These are phyloP conservation scores for Pardosa pseudoannulata DNA, from an alignment of 2,888 invertebrate species.

Conservation along the genomic window DNA sequence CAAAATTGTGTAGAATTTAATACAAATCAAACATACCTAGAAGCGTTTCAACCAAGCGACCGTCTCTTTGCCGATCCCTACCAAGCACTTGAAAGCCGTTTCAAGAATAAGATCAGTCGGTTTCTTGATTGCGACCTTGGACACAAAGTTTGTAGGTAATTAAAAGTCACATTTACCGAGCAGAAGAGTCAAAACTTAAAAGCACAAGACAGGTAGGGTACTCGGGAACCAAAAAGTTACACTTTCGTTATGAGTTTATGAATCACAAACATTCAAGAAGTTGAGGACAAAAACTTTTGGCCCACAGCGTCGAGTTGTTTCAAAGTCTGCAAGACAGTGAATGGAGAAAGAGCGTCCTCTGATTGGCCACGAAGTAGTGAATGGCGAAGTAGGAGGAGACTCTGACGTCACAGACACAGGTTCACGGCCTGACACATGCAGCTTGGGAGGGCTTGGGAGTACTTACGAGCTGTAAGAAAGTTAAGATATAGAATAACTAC, in stretches of 20 bases:
- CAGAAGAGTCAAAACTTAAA: neutral
- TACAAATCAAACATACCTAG: constrained; percentile 22
- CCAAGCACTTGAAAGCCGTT: neutral
- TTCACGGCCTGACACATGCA: constrained; percentile 58
- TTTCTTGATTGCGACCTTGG: constrained; percentile 41
- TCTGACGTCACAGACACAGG: constrained; percentile 54
- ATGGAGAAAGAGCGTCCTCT: constrained; percentile 24
- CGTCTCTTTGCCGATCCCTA: constrained; percentile 17
- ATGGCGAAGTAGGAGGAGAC: constrained; percentile 57
- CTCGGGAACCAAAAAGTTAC: neutral
- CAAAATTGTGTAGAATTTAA: too few relatives aligned
- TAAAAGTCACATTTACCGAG: constrained; percentile 58
- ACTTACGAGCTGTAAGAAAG: constrained; percentile 43
- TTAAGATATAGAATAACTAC: neutral
- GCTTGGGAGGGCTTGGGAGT: constrained; percentile 16
- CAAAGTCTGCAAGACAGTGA: constrained; percentile 50
- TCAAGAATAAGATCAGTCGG: neutral
- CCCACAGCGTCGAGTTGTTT: constrained; percentile 20
- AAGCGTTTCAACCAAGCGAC: constrained; percentile 14
- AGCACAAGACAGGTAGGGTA: neutral
- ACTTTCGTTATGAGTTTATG: constrained; percentile 1
- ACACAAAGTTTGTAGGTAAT: constrained; percentile 22
- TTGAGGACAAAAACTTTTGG: constrained; percentile 25
- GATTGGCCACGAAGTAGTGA: constrained; percentile 68
- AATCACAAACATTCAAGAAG: neutral